Conservation (phyloP, 2,113 vertebrate genomes). For the Oxygymnocypris stewartii region DNA sequence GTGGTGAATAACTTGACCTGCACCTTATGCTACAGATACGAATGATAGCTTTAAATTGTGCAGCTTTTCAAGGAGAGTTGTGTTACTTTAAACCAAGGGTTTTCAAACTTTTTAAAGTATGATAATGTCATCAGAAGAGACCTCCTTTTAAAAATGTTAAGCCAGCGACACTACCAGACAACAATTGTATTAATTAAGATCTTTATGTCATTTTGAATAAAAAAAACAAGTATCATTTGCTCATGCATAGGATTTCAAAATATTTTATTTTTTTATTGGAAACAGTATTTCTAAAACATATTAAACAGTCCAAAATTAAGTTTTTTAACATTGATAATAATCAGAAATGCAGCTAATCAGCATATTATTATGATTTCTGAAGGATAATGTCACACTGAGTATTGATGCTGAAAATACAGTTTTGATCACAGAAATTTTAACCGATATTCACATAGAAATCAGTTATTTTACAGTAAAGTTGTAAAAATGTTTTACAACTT, state of each 20-base stretch:
- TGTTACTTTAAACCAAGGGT: not conserved
- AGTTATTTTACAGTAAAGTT: not conserved
- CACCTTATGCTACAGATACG: not conserved
- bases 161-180: not conserved
- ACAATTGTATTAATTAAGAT: not conserved
- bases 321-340: not conserved
- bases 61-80: not conserved
- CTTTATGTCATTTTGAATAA: not conserved
- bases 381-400: not conserved
- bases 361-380: not conserved
- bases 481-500: not conserved
- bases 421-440: not conserved
- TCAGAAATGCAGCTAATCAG: not conserved
- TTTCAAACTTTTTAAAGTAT: not conserved
- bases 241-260: too few relatives aligned
- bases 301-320: not conserved
- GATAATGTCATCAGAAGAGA: not conserved
- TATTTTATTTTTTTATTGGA: too few relatives aligned
- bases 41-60: not conserved
- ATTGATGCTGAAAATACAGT: not conserved
- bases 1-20: not conserved
- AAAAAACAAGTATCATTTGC: too few relatives aligned
- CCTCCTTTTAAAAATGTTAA: not conserved
- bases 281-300: not conserved
- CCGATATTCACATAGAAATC: not conserved